Conservation (phyloP, 1,140 invertebrate species). For the Coboldia fuscipes region DNA sequence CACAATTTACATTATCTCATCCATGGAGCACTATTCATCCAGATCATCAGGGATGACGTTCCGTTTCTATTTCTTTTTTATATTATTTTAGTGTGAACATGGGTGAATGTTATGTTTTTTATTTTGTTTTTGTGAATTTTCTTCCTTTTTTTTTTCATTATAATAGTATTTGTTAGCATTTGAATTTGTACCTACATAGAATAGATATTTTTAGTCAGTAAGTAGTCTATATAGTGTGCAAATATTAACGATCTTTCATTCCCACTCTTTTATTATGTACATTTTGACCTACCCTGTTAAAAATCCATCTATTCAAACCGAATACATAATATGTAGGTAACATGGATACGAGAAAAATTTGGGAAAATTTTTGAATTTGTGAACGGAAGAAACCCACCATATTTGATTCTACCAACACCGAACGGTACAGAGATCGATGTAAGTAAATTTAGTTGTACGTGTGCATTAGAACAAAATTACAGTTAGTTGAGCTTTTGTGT, state of each 20-base stretch:
- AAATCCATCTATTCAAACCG: not conserved
- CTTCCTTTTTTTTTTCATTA: not conserved
- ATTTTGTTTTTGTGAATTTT: not conserved
- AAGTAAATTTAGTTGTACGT: too few relatives aligned
- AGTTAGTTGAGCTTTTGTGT: not conserved
- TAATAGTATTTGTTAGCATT: not conserved
- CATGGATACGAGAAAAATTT: slow-evolving; percentile 47
- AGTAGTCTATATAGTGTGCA: not conserved
- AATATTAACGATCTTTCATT: not conserved
- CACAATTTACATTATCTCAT: not conserved
- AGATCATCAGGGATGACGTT: not conserved
- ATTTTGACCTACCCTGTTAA: not conserved
- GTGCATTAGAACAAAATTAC: not conserved
- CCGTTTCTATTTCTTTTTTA: too few relatives aligned
- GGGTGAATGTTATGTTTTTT: not conserved
- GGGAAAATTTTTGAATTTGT: slow-evolving; percentile 59
- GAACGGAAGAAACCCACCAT: slow-evolving; percentile 47
- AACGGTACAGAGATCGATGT: slow-evolving; percentile 48
- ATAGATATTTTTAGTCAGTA: not conserved
- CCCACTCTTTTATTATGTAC: not conserved
- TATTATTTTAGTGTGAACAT: not conserved
- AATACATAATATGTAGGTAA: slow-evolving; percentile 21
- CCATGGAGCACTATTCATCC: not conserved
- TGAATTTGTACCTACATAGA: not conserved
- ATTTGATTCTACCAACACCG: slow-evolving; percentile 36